Evolutionary conservation across 2,113 vertebrate genomes (phyloP), one percentile per base, ranked within the genome.

Genomic region (Manacus vitellinus): DNA sequence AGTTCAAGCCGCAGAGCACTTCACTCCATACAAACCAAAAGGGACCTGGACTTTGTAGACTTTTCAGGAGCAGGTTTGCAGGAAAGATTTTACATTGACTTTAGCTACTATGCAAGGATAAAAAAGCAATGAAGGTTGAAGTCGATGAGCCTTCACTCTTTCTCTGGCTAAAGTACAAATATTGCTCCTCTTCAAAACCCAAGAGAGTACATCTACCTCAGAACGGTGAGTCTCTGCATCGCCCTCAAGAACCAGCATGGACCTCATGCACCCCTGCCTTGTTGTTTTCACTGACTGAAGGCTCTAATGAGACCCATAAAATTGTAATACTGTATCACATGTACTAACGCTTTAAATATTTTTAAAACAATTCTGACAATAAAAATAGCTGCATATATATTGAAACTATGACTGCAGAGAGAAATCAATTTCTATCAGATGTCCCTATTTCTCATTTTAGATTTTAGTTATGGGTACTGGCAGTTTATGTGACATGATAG

Each of bases 41-140:
- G 30, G 15, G 13, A 54, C 3, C 1, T 1, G 1, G 6, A 10
- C 25, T n/a, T 22, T 14, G 9, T 27, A 27, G 35, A 39, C 8
- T 67, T 28, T 33, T 4, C 1, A 1, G 39, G 15, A 74, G 6
- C 20, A 52, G 10, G 12, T 21, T 67, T 68, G 23, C n/a, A n/a
- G 18, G 9, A 70, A 24, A 1, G 9, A 4, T 2, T 73, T 76
- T 31, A 10, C 11, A 3, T 16, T 66, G 21, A 18, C 37, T 73
- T 54, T 61, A 25, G 8, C 12, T 49, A 22, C 58, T 2, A 1
- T 24, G 4, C 14, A 44, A 75, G 8, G 39, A 54, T 28, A 35
- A 74, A 51, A 35, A 46, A 4, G 6, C 12, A 56, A 73, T n/a
- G 11, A 19, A 80, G 8, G 1, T 1, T 56, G 19, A 9, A 87